Conservation (phyloP, 2,113 vertebrate species). For the Peucedramus taeniatus region DNA sequence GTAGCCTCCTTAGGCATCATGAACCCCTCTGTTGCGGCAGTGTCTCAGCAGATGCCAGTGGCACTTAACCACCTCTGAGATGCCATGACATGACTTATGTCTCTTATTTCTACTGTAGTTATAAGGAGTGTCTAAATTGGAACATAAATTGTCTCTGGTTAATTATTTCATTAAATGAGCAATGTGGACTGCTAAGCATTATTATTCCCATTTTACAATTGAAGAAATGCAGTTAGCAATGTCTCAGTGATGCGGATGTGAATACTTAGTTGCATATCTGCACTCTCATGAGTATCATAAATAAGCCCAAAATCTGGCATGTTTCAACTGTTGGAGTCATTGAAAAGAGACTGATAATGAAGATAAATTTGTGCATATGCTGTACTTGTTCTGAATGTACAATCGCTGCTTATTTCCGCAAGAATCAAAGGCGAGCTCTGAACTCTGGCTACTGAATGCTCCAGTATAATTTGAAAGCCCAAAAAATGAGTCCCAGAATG, state of each 20-base stretch:
- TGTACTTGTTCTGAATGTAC: slow-evolving; percentile 11
- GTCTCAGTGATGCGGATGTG: background rate
- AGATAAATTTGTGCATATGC: slow-evolving; percentile 28
- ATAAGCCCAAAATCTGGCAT: slow-evolving; percentile 8
- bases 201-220: slow-evolving; percentile 23
- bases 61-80: rapidly evolving
- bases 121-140: background rate
- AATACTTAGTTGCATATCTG: slow-evolving; percentile 21
- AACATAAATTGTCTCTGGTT: slow-evolving; percentile 28
- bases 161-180: slow-evolving; percentile 50
- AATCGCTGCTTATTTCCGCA: background rate
- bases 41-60: background rate
- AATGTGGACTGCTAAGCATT: background rate
- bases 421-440: background rate
- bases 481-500: background rate
- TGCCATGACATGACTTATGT: background rate
- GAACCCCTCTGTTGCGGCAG: background rate
- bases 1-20: background rate
- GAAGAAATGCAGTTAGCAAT: background rate
- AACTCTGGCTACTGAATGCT: background rate
- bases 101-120: background rate
- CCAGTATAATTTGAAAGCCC: background rate
- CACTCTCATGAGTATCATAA: background rate
- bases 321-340: background rate
- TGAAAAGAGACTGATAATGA: slow-evolving; percentile 42